Conservation (phyloP, 1,140 invertebrate species). For the Hetaerina americana region DNA sequence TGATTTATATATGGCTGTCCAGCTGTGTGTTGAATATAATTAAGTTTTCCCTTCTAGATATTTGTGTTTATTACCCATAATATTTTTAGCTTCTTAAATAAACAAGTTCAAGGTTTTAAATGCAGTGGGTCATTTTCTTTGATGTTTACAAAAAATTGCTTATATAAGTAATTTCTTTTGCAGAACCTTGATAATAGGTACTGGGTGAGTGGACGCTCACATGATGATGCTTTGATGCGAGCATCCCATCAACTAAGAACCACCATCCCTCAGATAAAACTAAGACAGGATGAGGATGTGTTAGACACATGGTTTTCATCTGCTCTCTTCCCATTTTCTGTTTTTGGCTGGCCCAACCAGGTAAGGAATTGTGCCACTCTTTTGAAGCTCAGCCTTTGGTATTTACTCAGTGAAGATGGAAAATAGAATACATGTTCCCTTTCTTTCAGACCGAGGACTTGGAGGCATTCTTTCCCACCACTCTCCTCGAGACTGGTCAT, state of each 20-base stretch:
- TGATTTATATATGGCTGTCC: too few species aligned
- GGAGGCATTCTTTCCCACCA: slow-evolving; percentile 83
- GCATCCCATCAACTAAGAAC: slow-evolving; percentile 70
- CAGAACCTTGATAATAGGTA: slow-evolving; percentile 52
- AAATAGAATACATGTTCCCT: too few species aligned
- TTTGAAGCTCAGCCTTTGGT: too few species aligned
- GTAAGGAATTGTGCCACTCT: slow-evolving; percentile 20
- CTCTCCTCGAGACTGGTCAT: slow-evolving; percentile 91
- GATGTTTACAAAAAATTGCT: too few species aligned
- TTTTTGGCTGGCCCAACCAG: slow-evolving; percentile 95
- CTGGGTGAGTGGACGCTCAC: slow-evolving; percentile 80
- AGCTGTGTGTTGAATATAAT: too few species aligned
- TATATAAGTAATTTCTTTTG: slow-evolving; percentile 14
- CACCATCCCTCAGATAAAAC: slow-evolving; percentile 46
- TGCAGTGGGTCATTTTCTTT: neutral
- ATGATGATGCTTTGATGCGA: slow-evolving; percentile 74
- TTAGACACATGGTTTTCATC: slow-evolving; percentile 99
- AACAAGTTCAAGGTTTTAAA: too few species aligned
- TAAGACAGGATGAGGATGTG: slow-evolving; percentile 87
- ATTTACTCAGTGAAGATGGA: too few species aligned
- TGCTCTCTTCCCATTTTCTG: slow-evolving; percentile 89
- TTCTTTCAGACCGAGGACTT: slow-evolving; percentile 39
- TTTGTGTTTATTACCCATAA: too few species aligned
- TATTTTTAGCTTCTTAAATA: too few species aligned
- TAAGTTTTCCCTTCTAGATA: too few species aligned